These are phyloP conservation scores for Coccyzus lansbergi DNA, from an alignment of 2,797 vertebrate species.

Conservation along the genomic window DNA sequence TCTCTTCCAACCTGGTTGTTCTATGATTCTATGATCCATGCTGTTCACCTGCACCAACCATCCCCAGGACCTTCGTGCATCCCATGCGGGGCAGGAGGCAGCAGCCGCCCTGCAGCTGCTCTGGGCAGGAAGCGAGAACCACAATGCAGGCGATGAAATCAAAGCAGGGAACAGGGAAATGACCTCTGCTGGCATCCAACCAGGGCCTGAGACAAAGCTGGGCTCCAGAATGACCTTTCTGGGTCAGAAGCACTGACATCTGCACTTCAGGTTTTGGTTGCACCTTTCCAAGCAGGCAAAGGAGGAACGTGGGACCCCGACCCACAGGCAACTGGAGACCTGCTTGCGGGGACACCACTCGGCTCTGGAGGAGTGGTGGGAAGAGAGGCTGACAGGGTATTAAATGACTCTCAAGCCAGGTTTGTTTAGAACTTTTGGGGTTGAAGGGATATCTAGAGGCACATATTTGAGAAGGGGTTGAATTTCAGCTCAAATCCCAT, in stretches of 20 bases:
- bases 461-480: background rate
- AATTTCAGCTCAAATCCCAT: background rate
- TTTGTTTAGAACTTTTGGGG: background rate
- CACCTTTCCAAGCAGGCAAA: accelerated
- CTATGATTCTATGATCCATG: too few species aligned
- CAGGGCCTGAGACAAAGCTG: background rate
- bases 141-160: background rate
- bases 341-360: accelerated
- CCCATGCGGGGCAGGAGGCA: background rate
- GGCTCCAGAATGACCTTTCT: constrained; percentile 26
- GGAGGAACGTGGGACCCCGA: accelerated
- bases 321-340: background rate
- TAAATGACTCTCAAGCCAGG: background rate
- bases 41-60: accelerated
- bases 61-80: accelerated
- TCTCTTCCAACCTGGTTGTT: too few species aligned
- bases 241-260: background rate
- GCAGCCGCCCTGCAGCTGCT: background rate
- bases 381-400: background rate
- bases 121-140: background rate
- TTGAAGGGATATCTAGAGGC: background rate
- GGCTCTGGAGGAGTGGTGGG: background rate
- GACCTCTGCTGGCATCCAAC: background rate
- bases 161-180: background rate
- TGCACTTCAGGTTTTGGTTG: background rate